A percentile compares a stretch with the other conserved stretches of the same genome.
Evolutionary conservation across 2,113 vertebrate genomes (phyloP).

Genomic region (Tichodroma muraria): DNA sequence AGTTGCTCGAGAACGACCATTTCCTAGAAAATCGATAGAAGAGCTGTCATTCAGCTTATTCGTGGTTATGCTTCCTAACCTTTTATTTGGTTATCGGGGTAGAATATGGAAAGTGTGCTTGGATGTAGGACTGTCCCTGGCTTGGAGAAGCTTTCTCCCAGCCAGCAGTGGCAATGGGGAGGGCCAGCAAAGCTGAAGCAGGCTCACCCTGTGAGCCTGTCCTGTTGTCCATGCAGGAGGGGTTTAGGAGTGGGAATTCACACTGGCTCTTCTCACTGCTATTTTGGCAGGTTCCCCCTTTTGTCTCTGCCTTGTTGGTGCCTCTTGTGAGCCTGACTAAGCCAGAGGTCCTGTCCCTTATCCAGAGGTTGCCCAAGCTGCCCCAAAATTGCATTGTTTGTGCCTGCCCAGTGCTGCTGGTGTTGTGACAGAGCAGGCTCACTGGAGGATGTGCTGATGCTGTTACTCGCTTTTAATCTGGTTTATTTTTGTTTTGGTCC

Average conservation of each 20-base stretch:
- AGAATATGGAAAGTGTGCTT: neutral
- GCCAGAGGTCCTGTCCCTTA: neutral
- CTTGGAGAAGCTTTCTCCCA: neutral
- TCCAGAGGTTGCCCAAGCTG: neutral
- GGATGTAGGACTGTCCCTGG: neutral
- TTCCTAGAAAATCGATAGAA: neutral
- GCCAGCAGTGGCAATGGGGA: neutral
- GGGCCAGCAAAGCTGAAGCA: neutral
- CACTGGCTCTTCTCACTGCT: accelerated
- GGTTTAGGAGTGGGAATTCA: neutral
- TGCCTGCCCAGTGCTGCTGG: neutral
- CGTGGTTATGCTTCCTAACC: neutral
- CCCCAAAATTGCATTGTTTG: neutral
- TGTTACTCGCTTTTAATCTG: neutral
- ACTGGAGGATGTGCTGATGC: neutral
- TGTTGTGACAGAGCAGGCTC: neutral
- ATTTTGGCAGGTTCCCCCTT: neutral
- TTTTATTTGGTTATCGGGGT: neutral
- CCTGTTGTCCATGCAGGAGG: neutral
- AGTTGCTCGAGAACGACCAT: neutral
- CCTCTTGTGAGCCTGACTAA: neutral
- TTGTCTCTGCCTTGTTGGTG: neutral
- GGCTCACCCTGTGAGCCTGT: neutral
- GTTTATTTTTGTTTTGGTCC: neutral
- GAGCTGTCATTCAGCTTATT: neutral